Evolutionary conservation across 2,888 invertebrate genomes (phyloP).

Genomic region (Pocota personata): DNA sequence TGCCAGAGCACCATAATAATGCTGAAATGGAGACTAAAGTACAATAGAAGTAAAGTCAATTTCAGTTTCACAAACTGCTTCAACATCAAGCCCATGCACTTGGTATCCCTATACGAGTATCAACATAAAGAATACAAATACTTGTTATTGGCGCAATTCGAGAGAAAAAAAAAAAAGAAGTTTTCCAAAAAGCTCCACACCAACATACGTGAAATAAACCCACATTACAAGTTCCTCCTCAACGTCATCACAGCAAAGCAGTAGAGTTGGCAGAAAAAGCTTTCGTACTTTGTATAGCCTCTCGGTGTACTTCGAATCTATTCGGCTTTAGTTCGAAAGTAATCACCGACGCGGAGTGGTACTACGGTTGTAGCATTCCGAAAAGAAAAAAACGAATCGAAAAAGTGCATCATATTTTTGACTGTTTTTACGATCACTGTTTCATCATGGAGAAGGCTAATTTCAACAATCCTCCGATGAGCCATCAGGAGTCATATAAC

Average conservation of each 20-base stretch:
- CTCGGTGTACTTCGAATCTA: slow-evolving; percentile 11
- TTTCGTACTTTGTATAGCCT: background rate
- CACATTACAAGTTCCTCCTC: background rate
- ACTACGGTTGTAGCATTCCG: background rate
- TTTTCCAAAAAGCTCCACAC: background rate
- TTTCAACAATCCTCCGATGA: slow-evolving; percentile 34
- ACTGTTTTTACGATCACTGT: background rate
- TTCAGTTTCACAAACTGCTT: no score
- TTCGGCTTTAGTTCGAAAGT: slow-evolving; percentile 42
- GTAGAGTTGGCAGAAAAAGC: slow-evolving; percentile 11
- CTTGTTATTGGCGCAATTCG: slow-evolving; percentile 3
- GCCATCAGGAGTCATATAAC: background rate
- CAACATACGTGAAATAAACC: background rate
- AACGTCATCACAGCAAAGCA: background rate
- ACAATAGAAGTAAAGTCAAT: no score
- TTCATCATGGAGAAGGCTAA: slow-evolving; percentile 52
- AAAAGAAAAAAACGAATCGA: background rate
- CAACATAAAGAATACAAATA: background rate
- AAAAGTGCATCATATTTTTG: background rate
- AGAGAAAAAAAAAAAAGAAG: background rate
- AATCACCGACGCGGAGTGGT: background rate
- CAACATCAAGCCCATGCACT: background rate
- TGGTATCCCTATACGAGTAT: background rate
- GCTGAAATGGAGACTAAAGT: no score
- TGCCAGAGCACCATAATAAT: no score